Percentiles rank a stretch among this genome's conserved stretches.
Evolutionary conservation across 1,140 invertebrate species (phyloP).

Genomic region (Drosophila murphyi): DNA sequence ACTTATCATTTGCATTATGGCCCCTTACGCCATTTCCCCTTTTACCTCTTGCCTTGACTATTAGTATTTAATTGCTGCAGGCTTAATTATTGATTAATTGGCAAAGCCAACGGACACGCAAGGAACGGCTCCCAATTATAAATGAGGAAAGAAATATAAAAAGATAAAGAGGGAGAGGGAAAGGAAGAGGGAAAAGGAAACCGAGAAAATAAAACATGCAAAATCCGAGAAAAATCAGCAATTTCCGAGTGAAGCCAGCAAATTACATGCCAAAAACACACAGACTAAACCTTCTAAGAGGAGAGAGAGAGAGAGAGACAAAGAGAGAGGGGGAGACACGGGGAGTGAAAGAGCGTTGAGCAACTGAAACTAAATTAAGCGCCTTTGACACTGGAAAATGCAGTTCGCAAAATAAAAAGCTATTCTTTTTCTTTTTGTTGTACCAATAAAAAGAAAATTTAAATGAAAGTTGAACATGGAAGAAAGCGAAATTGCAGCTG

Average conservation of each 20-base stretch:
- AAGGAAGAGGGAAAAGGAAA: neutral
- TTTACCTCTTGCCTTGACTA: slow-evolving; percentile 6
- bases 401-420: slow-evolving; percentile 57
- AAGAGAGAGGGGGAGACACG: neutral
- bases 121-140: slow-evolving; percentile 44
- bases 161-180: neutral
- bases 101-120: slow-evolving; percentile 43
- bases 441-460: slow-evolving; percentile 20
- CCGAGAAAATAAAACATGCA: slow-evolving; percentile 8
- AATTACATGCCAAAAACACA: slow-evolving; percentile 79
- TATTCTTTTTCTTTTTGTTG: neutral
- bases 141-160: slow-evolving; percentile 26
- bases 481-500: slow-evolving; percentile 38
- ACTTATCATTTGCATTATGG: slow-evolving; percentile 77
- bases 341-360: neutral
- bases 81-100: slow-evolving; percentile 72
- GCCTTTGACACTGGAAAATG: slow-evolving; percentile 78
- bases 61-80: slow-evolving; percentile 79
- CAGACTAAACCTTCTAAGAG: slow-evolving; percentile 50
- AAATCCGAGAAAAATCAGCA: slow-evolving; percentile 51
- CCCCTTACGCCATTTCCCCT: neutral
- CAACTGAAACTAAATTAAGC: slow-evolving; percentile 72
- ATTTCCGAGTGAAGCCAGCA: slow-evolving; percentile 68
- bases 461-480: slow-evolving; percentile 52
- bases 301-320: slow-evolving; percentile 8